Base-by-base conservation (phyloP, 2,888 invertebrate species). In the Chrysolina americana region DNA sequence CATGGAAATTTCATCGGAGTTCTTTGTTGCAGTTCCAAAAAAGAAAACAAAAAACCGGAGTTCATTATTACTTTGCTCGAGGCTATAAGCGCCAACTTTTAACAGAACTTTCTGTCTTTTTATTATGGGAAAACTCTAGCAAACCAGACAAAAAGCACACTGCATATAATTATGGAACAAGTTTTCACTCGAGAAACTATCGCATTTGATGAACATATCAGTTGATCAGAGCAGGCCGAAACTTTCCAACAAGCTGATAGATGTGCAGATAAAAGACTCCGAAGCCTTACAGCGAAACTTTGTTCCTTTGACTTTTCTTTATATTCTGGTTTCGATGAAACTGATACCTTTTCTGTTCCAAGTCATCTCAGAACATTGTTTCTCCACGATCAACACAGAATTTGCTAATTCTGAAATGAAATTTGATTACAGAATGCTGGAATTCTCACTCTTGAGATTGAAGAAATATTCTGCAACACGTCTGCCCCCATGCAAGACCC, bases 51-150 rank as follows among this genome's bases (percentile, higher is more conserved):
- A 59, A 28, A 23, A 47, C n/a, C 28, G 28, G 28, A 36, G 59
- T 36, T 59, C 36, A 59, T 59, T 17, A 59, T 59, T 59, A 59
- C 59, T 59, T 9, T 8, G 28, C 59, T 28, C 28, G 59, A 23
- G 59, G 59, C 28, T 59, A 59, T 28, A 28, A 23, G 59, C 59
- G 59, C 59, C 15, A 59, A 59, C 28, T 59, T 59, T 28, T 36
- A 59, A 28, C 28, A 36, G n/a, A 59, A 59, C 59, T 59, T 50
- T 50, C n/a, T 59, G 23, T 15, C 28, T 59, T 59, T 59, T 59
- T 59, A 59, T 59, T 59, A 59, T 59, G 36, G n/a, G 28, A 50
- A 59, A 59, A 59, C 59, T 59, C 59, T 10, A 23, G 9, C 59
- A 36, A 21, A 28, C 59, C 59, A 59, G 36, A 59, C 36, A 59